A percentile compares a stretch with the other conserved stretches of the same genome.
These are phyloP conservation scores for Lithophane socia DNA, from an alignment of 2,888 invertebrate species.

Conservation along the genomic window DNA sequence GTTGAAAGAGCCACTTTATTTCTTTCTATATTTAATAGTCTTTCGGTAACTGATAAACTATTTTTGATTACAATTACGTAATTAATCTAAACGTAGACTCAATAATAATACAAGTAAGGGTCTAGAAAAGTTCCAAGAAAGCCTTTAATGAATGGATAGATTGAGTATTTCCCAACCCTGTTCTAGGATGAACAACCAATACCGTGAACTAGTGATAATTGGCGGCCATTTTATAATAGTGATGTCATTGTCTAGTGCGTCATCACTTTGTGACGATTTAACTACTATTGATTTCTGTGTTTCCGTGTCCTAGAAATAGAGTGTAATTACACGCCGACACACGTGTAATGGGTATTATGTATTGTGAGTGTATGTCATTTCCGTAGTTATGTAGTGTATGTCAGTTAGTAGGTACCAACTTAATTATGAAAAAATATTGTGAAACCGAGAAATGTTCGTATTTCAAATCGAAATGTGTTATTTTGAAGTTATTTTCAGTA, in stretches of 20 bases:
- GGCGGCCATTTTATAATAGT: constrained; percentile 15
- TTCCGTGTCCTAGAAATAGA: background rate
- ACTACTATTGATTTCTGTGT: constrained; percentile 13
- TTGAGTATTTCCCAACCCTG: background rate
- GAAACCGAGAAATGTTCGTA: background rate
- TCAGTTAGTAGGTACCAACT: too few species aligned
- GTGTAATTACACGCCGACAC: constrained; percentile 1
- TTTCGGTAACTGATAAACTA: background rate
- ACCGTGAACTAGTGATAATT: background rate
- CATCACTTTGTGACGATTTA: constrained; percentile 28
- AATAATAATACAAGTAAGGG: background rate
- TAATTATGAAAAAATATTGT: constrained; percentile 16
- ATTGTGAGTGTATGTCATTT: background rate
- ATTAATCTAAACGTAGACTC: background rate
- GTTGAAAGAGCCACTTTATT: background rate
- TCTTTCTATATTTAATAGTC: background rate
- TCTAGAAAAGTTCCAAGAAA: background rate
- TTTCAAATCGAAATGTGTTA: background rate
- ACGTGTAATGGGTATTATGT: background rate
- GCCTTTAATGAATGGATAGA: background rate
- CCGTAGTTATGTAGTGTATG: too few species aligned
- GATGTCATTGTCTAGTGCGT: constrained; percentile 22
- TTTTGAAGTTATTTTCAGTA: background rate
- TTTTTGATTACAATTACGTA: background rate
- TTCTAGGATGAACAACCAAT: background rate